A percentile compares a stretch with the other conserved stretches of the same genome.
Conservation (phyloP, 2,113 vertebrate genomes). For the Prinia subflava region DNA sequence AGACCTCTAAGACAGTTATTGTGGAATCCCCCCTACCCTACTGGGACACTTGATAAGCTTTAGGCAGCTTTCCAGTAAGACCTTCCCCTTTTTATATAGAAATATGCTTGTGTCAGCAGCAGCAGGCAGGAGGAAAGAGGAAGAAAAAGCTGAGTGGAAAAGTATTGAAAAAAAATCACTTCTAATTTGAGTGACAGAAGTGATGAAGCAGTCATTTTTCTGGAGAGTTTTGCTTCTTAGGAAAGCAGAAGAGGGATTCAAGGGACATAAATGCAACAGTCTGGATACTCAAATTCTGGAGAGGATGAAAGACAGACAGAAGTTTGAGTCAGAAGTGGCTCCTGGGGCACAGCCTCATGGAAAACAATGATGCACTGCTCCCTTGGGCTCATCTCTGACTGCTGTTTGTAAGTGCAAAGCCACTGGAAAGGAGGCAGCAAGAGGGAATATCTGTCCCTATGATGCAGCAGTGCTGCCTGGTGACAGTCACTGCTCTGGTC, state of each 20-base stretch:
- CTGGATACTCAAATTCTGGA: not conserved
- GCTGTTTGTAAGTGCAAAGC: not conserved
- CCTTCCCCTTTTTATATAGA: constrained; percentile 49
- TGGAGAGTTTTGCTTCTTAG: not conserved
- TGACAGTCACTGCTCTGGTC: not conserved
- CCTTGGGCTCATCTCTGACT: not conserved
- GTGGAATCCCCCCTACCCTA: not conserved
- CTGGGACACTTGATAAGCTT: not conserved
- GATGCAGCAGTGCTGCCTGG: not conserved
- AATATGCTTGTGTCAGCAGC: constrained; percentile 37
- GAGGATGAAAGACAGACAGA: not conserved
- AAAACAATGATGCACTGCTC: not conserved
- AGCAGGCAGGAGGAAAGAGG: constrained; percentile 22
- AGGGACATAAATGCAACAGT: not conserved
- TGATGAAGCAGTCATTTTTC: constrained; percentile 54
- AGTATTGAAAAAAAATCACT: not conserved
- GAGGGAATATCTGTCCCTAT: not conserved
- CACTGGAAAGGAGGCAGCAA: not conserved
- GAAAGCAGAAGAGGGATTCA: constrained; percentile 35
- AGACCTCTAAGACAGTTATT: not conserved
- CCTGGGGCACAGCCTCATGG: not conserved
- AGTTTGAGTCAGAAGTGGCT: not conserved
- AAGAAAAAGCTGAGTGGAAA: constrained; percentile 53
- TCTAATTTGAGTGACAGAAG: constrained; percentile 48
- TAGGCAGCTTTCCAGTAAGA: constrained; percentile 36